These are phyloP conservation scores for Drosophila koepferae DNA, from an alignment of 2,888 invertebrate genomes.

Conservation along the genomic window DNA sequence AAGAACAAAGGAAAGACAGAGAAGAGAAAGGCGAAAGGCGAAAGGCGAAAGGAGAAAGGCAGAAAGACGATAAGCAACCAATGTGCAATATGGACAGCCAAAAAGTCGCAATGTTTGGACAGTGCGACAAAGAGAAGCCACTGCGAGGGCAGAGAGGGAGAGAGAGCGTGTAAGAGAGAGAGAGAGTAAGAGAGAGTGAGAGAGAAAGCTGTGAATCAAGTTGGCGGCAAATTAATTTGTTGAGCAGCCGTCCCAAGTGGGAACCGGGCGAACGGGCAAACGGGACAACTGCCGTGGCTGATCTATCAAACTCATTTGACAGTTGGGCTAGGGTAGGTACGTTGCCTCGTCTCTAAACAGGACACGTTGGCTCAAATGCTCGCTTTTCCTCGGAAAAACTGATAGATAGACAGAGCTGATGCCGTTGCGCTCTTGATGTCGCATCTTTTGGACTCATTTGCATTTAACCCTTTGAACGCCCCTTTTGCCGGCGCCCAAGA, in stretches of 20 bases:
- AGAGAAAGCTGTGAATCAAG: conserved; percentile 46
- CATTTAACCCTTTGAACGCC: conserved; percentile 65
- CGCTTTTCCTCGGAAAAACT: conserved; percentile 36
- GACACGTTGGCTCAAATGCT: conserved; percentile 40
- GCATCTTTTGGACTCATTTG: conserved; percentile 53
- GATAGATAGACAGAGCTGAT: background rate
- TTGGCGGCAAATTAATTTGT: conserved; percentile 68
- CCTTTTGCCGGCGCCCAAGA: conserved; percentile 16
- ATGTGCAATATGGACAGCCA: background rate
- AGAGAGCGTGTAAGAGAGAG: background rate
- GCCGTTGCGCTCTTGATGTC: conserved; percentile 17
- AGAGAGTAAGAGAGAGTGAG: background rate
- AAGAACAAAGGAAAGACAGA: background rate
- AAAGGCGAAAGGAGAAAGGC: background rate
- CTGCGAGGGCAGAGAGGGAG: background rate
- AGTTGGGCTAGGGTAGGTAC: conserved; percentile 54
- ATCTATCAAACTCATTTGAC: conserved; percentile 69
- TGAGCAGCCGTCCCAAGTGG: conserved; percentile 37
- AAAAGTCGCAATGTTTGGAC: conserved; percentile 46
- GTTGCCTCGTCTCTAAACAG: background rate
- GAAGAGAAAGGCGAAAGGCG: background rate
- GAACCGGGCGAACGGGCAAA: conserved; percentile 6
- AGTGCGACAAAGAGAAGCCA: conserved; percentile 13
- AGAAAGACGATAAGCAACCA: background rate
- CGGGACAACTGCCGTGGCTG: conserved; percentile 36